Conservation (phyloP, 2,888 invertebrate genomes). For the Anodontia alba region DNA sequence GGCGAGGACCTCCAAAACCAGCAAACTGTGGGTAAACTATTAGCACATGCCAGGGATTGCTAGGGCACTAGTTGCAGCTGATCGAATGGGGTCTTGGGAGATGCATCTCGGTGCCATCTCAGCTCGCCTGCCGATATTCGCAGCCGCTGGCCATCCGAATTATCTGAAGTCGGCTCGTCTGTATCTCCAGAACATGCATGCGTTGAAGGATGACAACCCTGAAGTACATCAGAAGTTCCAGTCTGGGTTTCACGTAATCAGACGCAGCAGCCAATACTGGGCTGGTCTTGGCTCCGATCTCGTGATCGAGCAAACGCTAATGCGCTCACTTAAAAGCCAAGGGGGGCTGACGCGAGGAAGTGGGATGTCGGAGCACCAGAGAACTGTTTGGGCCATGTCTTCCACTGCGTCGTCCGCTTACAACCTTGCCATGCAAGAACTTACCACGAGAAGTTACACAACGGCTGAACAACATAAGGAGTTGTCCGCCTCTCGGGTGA, state of each 20-base stretch:
- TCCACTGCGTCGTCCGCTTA: neutral
- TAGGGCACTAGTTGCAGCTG: conserved; percentile 26
- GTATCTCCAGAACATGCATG: conserved; percentile 45
- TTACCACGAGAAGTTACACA: neutral
- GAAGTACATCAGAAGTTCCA: too few species aligned
- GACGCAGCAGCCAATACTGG: neutral
- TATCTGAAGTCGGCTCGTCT: conserved; percentile 52
- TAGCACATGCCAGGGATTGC: conserved; percentile 35
- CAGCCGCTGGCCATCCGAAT: conserved; percentile 60
- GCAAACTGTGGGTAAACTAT: conserved; percentile 37
- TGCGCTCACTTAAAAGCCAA: neutral
- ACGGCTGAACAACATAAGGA: neutral
- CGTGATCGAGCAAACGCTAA: neutral
- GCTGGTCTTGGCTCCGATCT: neutral
- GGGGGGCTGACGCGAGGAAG: neutral
- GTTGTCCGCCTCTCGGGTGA: too few species aligned
- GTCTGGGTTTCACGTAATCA: neutral
- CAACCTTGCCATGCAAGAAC: neutral
- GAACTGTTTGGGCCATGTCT: neutral
- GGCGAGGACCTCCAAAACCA: neutral
- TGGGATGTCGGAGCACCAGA: neutral
- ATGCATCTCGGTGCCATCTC: conserved; percentile 40
- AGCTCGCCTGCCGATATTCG: conserved; percentile 54
- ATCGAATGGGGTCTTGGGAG: conserved; percentile 38
- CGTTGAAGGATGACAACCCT: too few species aligned